Evolutionary conservation across 2,113 vertebrate species (phyloP), one percentile per base, ranked within the genome.

Genomic region (Romanogobio albipinnatus): DNA sequence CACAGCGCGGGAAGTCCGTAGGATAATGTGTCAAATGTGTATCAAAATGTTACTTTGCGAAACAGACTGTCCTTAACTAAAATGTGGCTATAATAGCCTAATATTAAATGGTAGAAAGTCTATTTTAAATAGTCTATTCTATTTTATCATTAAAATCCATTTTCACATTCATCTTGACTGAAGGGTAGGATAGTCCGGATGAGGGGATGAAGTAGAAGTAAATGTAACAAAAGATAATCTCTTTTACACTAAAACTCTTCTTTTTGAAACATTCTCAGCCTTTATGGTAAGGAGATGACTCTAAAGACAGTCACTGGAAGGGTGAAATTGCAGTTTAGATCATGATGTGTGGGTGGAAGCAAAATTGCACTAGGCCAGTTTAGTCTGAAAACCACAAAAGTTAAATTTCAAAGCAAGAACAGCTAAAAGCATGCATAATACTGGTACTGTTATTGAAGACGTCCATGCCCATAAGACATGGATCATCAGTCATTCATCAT

Each of bases 341-440:
- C 76, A 33, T 89, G 91, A 88, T 89, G 90, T 91, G 88, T 88
- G 92, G 92, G 89, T 88, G 89, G 89, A 91, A 90, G 89, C 90
- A 86, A 92, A 92, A 93, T 91, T 90, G 89, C 84, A 93, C 82
- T 86, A 81, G 88, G 81, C 86, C 83, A 87, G 89, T 94, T 93
- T 86, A 86, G 90, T 88, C 89, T 85, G 22, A 76, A 91, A 92
- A 87, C 92, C 91, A 89, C 91, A 88, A 89, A 93, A 87, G 91
- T 93, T 93, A 87, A 85, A 87, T 39, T 88, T 33, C 87, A 84
- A 78, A 74, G 5, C 61, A 84, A 79, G 68, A 77, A 49, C 39
- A 51, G 81, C 59, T 70, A 59, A 4, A 36, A 61, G 51, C 39
- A 80, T n/a, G 29, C 43, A 70, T 29, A 17, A 61, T 61, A 26